phyloP scores from a whole-genome alignment of 2,888 invertebrate genomes.

The Heliconius aoede region DNA sequence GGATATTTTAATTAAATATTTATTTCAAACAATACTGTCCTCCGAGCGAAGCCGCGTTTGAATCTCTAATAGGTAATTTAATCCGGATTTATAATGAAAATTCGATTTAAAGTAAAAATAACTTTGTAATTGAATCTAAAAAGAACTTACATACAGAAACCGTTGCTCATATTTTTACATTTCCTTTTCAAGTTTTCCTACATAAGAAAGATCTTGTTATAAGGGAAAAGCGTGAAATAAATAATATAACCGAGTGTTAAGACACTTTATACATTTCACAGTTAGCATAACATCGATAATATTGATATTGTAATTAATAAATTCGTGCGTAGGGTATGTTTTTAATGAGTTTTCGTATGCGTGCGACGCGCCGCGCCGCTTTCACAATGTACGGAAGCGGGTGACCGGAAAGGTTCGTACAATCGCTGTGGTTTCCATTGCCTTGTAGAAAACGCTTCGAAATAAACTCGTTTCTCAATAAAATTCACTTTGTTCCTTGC shows the following conservation, averaged over 20 bases:
- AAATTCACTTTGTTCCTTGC: conserved; percentile 12
- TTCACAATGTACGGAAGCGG: conserved; percentile 59
- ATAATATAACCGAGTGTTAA: background rate
- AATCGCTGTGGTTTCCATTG: conserved; percentile 35
- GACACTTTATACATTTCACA: background rate
- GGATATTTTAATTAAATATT: no score
- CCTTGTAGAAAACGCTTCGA: conserved; percentile 19
- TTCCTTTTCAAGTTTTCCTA: no score
- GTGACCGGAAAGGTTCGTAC: conserved; percentile 52
- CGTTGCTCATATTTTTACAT: no score
- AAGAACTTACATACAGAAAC: no score
- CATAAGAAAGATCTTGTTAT: no score
- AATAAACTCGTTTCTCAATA: conserved; percentile 18
- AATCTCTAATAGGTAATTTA: no score
- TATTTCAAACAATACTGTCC: no score
- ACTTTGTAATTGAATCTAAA: no score
- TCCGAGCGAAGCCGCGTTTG: no score
- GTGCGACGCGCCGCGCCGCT: conserved; percentile 49
- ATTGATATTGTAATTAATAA: conserved; percentile 11
- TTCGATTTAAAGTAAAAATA: no score
- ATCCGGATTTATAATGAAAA: no score
- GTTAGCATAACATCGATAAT: conserved; percentile 6
- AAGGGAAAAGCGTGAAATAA: background rate
- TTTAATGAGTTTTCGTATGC: conserved; percentile 46
- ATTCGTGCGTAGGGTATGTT: conserved; percentile 37